Evolutionary conservation across 2,888 invertebrate genomes (phyloP), one percentile per base, ranked within the genome.

Genomic region (Yponomeuta cagnagella): DNA sequence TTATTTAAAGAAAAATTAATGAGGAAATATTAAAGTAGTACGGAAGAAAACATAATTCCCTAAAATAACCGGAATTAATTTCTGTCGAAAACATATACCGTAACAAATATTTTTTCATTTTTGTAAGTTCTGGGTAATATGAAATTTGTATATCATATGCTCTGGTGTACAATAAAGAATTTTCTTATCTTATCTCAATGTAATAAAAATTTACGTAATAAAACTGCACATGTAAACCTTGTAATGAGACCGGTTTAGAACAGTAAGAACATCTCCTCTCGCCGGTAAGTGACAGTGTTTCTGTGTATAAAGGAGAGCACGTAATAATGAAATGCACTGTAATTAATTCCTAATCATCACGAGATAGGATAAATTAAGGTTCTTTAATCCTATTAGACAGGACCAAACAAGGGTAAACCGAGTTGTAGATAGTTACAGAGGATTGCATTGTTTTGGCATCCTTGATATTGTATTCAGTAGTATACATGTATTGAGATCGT

Each of bases 331-430:
- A 82, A 84, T 83, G 84, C 80, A 85, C 8, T 43, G 2, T 43
- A 84, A 85, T 84, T 84, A 85, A 86, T 84, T 84, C 83, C 80
- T 82, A 82, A 82, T 82, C 81, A 80, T 15, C 82, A 80, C 15
- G 77, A 80, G 82, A 83, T 80, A 74, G 75, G 82, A 79, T 82
- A 64, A 23, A 64, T 64, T 63, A 78, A 77, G 78, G 76, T 79
- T 79, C 48, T 63, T 23, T 82, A 85, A 84, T 81, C 82, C 81
- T 79, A 81, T 81, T 79, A 79, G 74, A 72, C 75, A 74, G 78
- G 33, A 33, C 33, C 33, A 78, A 77, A 80, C 80, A 78, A 79
- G 79, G 80, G 78, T 80, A 80, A 79, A 64, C 63, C 69, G 68
- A 43, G 43, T 58, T 15, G 15, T 15, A 58, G 52, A 58, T 58